Base-by-base conservation (phyloP, 2,888 invertebrate genomes). In the Norana najaformis region DNA sequence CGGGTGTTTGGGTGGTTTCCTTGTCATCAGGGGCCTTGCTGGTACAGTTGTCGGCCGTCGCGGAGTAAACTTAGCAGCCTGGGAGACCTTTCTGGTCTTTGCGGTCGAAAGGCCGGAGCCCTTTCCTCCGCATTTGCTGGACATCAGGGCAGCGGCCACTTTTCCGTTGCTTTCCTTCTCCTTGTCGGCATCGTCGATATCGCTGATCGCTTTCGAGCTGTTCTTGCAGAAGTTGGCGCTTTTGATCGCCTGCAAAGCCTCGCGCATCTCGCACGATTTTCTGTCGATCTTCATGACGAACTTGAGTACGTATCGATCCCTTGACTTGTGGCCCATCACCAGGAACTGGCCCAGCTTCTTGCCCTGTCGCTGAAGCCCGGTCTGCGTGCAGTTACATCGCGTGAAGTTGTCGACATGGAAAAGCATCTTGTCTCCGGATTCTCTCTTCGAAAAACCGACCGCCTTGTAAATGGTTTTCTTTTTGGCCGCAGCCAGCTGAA, bases 271-370 rank as follows among this genome's bases (percentile, higher is more conserved):
- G 16, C 85, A 85, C 13, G 85, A 85, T 16, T 85, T 85, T 18
- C 11, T 85, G 36, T 85, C 37, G 85, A 85, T 85, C 37, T 85
- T 85, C 85, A 85, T 36, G 85, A 85, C 85, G 85, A 36, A 85
- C 85, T 3, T 35, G 36, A 85, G 85, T 20, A 37, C 18, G 36
- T 36, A 37, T 23, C 85, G 35, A 18, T 35, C 85, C 36, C 85
- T 85, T 6, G 35, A 18, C 16, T 85, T 85, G 36, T 85, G 85
- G 6, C 85, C 85, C 85, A 85, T 85, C 36, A 85, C 85, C 36
- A 85, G 36, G 36, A 85, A 85, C 85, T 85, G 85, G 11, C 85
- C 85, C 36, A 85, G 36, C 85, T 16, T 85, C 85, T 36, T 85
- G 11, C 13, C 85, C 36, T 85, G 36, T 36, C 36, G 35, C 37